A percentile compares a stretch with the other conserved stretches of the same genome.
Conservation (phyloP, 2,797 vertebrate genomes). For the Trematomus bernacchii region DNA sequence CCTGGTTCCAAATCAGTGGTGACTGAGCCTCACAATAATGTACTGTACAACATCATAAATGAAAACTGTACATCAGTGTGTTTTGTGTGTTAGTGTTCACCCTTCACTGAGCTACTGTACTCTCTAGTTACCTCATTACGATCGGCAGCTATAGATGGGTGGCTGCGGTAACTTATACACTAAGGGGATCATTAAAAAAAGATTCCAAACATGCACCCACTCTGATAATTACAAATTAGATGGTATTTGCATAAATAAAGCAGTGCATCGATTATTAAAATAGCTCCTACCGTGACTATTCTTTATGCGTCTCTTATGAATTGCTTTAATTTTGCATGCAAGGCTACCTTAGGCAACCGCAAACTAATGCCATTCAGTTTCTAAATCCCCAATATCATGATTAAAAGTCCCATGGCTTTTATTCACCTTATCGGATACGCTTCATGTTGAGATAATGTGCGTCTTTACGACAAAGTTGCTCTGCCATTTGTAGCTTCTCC, state of each 20-base stretch:
- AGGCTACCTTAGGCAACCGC: constrained; percentile 57
- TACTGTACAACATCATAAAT: constrained; percentile 17
- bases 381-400: constrained; percentile 74
- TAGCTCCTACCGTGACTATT: constrained; percentile 65
- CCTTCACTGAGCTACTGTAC: constrained; percentile 2
- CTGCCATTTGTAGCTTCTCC: constrained; percentile 74
- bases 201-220: constrained; percentile 65
- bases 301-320: constrained; percentile 72
- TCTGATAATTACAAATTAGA: constrained; percentile 75
- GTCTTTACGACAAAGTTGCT: constrained; percentile 60
- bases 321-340: constrained; percentile 69
- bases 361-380: constrained; percentile 75
- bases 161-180: constrained; percentile 47
- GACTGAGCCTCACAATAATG: constrained; percentile 26
- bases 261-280: constrained; percentile 71
- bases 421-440: constrained; percentile 73
- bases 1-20: constrained; percentile 16
- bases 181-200: constrained; percentile 62
- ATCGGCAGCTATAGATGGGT: constrained; percentile 47
- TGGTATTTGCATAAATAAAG: constrained; percentile 80
- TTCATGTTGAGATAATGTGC: constrained; percentile 73
- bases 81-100: background rate
- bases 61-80: background rate
- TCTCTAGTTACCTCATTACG: constrained; percentile 47
- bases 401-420: constrained; percentile 78